phyloP scores from a whole-genome alignment of 2,113 vertebrate species.

The Murina feae region DNA sequence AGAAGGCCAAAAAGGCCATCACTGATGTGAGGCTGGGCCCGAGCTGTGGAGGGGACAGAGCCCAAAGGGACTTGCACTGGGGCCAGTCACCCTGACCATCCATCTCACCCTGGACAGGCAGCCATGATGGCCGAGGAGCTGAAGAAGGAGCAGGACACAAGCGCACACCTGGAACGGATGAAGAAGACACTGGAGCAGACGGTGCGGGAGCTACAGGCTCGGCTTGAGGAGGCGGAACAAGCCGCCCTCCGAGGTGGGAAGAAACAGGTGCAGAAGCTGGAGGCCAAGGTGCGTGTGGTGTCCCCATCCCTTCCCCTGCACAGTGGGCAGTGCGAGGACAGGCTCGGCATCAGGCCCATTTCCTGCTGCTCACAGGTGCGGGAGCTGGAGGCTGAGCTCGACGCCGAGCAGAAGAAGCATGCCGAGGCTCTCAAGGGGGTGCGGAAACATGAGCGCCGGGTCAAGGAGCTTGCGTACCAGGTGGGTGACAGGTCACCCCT shows the following conservation, averaged over 20 bases:
- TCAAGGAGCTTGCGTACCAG: conserved; percentile 93
- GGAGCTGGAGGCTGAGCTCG: conserved; percentile 91
- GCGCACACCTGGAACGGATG: conserved; percentile 92
- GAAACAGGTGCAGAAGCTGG: conserved; percentile 96
- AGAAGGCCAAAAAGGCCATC: conserved; percentile 96
- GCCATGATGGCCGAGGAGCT: conserved; percentile 98
- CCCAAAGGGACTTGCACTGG: background rate
- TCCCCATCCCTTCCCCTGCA: background rate
- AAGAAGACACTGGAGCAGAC: conserved; percentile 98
- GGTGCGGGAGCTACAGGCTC: conserved; percentile 92
- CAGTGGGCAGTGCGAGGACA: accelerated
- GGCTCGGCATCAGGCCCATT: background rate
- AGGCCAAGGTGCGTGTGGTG: conserved; percentile 84
- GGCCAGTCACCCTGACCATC: background rate
- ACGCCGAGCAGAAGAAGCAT: conserved; percentile 89
- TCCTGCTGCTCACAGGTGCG: conserved; percentile 81
- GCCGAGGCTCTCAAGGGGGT: conserved; percentile 91
- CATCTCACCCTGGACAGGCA: conserved; percentile 78
- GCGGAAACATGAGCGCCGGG: conserved; percentile 89
- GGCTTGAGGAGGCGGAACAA: conserved; percentile 93
- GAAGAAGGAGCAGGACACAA: conserved; percentile 96
- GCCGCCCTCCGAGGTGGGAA: conserved; percentile 94
- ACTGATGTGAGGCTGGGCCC: conserved; percentile 85
- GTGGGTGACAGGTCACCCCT: conserved; percentile 54
- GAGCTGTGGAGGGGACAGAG: background rate